Conservation (phyloP, 1,140 invertebrate genomes). For the Drosophila baimaii region DNA sequence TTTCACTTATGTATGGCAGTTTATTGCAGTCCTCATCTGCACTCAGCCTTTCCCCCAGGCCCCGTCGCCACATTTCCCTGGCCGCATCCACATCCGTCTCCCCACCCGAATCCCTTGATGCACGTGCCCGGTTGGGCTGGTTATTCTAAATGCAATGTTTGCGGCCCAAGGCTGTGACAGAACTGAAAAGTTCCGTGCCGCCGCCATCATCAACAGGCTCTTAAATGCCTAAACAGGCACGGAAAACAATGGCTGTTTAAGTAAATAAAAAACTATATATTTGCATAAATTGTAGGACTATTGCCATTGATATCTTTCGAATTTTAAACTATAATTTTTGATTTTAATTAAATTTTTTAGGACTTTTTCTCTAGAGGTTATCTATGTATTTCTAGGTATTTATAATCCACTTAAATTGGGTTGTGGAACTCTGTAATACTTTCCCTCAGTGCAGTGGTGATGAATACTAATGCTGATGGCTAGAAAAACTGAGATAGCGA, state of each 20-base stretch:
- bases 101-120: not conserved
- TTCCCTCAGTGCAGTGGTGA: slow-evolving; percentile 15
- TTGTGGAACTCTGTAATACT: not conserved
- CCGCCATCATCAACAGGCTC: slow-evolving; percentile 67
- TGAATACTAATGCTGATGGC: slow-evolving; percentile 35
- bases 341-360: too few species aligned
- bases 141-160: slow-evolving; percentile 62
- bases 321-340: too few species aligned
- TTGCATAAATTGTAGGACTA: not conserved
- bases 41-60: slow-evolving; percentile 23
- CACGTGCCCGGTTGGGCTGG: slow-evolving; percentile 6
- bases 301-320: too few species aligned
- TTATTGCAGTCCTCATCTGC: slow-evolving; percentile 60
- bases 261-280: too few species aligned
- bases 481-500: slow-evolving; percentile 14
- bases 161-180: slow-evolving; percentile 51
- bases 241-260: not conserved
- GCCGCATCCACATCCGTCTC: not conserved
- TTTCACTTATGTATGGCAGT: slow-evolving; percentile 57
- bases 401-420: not conserved
- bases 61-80: not conserved
- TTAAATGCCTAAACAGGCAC: slow-evolving; percentile 51
- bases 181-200: slow-evolving; percentile 33
- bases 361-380: too few species aligned
- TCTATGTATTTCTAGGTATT: not conserved